These are phyloP conservation scores for Fundulus diaphanus DNA, from an alignment of 2,797 vertebrate species.

Conservation along the genomic window DNA sequence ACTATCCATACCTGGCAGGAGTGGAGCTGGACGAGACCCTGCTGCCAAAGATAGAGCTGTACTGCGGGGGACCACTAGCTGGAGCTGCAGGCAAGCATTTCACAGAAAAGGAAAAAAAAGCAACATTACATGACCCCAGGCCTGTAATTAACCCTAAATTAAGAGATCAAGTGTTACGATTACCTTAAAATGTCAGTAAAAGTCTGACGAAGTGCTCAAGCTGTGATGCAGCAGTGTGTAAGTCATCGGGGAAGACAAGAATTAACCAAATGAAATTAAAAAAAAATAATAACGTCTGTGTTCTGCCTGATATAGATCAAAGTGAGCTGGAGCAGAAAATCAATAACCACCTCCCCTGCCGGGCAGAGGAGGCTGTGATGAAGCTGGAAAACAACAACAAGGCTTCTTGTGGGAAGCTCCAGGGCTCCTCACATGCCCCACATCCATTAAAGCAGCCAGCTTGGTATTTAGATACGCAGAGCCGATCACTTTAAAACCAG, in stretches of 20 bases:
- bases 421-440: slow-evolving; percentile 26
- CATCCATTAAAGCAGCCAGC: slow-evolving; percentile 10
- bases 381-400: slow-evolving; percentile 38
- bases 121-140: background rate
- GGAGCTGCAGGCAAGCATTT: slow-evolving; percentile 71
- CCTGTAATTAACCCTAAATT: slow-evolving; percentile 12
- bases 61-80: slow-evolving; percentile 81
- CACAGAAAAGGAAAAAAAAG: slow-evolving; percentile 17
- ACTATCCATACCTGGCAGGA: slow-evolving; percentile 77
- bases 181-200: background rate
- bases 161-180: slow-evolving; percentile 10
- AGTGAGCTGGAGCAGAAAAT: slow-evolving; percentile 53
- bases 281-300: slow-evolving; percentile 2
- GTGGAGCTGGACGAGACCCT: slow-evolving; percentile 82
- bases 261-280: slow-evolving; percentile 14
- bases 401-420: slow-evolving; percentile 12
- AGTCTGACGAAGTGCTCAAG: slow-evolving; percentile 3
- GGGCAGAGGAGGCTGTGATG: slow-evolving; percentile 26
- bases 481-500: slow-evolving; percentile 28
- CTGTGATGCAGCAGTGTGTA: slow-evolving; percentile 10
- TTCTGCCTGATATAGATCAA: slow-evolving; percentile 50
- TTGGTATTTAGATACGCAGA: background rate
- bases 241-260: slow-evolving; percentile 31
- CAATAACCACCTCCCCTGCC: slow-evolving; percentile 56
- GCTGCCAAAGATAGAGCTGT: slow-evolving; percentile 81